Evolutionary conservation across 2,888 invertebrate species (phyloP), one percentile per base, ranked within the genome.

Genomic region (Agrotis exclamationis): DNA sequence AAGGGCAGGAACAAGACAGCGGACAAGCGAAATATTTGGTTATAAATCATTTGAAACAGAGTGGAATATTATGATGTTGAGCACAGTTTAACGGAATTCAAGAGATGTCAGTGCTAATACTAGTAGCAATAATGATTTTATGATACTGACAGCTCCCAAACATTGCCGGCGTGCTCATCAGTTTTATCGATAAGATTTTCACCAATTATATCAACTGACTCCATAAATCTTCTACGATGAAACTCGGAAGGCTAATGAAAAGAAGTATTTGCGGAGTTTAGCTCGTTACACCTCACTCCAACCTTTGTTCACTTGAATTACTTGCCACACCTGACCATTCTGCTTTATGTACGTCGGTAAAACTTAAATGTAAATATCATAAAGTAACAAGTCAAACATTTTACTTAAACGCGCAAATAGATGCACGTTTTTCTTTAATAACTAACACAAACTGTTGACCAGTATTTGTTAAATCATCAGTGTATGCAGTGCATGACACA

Each of bases 371-470:
- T 18, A 6, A 50, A 20, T 39, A 14, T 9, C 18, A 56, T 56
- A 69, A 24, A 56, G 24, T 1, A 20, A 20, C 11, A 71, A 47
- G 2, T 39, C 14, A 59, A 71, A 70, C 33, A 58, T 45, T 58
- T 45, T 57, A 71, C 11, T 20, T 47, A n/a, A 20, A 20, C 22
- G 22, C 28, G 44, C 33, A 59, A 58, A 51, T 22, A 70, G 4
- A 24, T 47, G 33, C 33, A 39, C 47, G 18, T 28, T 44, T 39
- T 44, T n/a, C 48, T 39, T 22, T 22, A 9, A 47, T 44, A 47
- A 70, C 22, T 22, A 18, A 72, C 7, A 48, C 47, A 72, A 54
- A 44, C 20, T 24, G 50, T 33, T 47, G 16, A 11, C n/a, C 33
- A 20, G 18, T 22, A 22, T 33, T 28, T 72, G 39, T 45, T 24